These are phyloP conservation scores for Sinocyclocheilus anophthalmus DNA, from an alignment of 2,113 vertebrate genomes.

Conservation along the genomic window DNA sequence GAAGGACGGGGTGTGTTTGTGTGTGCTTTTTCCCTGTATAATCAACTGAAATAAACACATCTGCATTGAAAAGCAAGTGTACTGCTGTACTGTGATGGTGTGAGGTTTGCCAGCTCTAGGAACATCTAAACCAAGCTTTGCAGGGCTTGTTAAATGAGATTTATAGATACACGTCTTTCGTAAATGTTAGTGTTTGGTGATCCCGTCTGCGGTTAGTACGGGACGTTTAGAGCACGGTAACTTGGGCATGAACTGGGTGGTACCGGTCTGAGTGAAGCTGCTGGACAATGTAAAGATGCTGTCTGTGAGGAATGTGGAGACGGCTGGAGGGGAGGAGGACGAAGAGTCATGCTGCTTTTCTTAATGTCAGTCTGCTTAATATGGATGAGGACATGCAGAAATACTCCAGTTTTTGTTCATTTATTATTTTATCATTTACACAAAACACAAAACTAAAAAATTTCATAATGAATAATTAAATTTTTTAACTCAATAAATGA, in stretches of 20 bases:
- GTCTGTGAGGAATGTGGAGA: slow-evolving; percentile 57
- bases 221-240: slow-evolving; percentile 17
- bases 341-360: not conserved
- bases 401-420: not conserved
- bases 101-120: not conserved
- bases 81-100: not conserved
- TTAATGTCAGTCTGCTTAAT: not conserved
- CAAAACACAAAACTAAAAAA: not conserved
- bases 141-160: not conserved
- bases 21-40: not conserved
- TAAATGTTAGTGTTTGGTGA: slow-evolving; percentile 40
- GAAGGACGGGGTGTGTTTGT: slow-evolving; percentile 21
- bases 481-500: not conserved
- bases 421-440: not conserved
- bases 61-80: slow-evolving; percentile 7
- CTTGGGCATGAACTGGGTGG: slow-evolving; percentile 14
- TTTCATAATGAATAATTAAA: not conserved
- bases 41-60: slow-evolving; percentile 9
- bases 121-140: not conserved
- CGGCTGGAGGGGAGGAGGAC: not conserved
- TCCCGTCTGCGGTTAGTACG: slow-evolving; percentile 4
- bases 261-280: slow-evolving; percentile 27
- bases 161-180: slow-evolving; percentile 2
- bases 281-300: slow-evolving; percentile 36
- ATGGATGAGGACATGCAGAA: not conserved